phyloP scores from a whole-genome alignment of 2,888 invertebrate genomes.

The Amiota mariae region DNA sequence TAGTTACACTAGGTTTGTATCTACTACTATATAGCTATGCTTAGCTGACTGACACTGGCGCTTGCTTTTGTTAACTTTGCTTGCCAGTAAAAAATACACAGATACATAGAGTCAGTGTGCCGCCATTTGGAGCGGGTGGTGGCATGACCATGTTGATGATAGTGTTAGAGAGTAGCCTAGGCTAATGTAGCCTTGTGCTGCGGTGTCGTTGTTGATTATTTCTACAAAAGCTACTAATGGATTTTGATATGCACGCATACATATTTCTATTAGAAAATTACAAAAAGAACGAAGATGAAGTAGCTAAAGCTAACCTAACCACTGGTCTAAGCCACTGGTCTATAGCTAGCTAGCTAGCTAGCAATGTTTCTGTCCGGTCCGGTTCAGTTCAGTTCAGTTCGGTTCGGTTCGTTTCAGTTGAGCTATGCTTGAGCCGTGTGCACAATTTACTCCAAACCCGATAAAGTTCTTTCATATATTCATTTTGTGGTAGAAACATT shows the following conservation, averaged over 20 bases:
- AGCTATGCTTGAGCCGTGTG: slow-evolving; percentile 50
- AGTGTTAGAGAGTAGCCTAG: not conserved
- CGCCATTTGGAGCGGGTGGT: not conserved
- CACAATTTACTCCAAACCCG: slow-evolving; percentile 42
- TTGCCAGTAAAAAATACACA: not conserved
- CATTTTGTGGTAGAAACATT: no score
- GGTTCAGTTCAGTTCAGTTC: slow-evolving; percentile 25
- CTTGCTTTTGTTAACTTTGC: slow-evolving; percentile 49
- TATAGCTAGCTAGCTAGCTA: slow-evolving; percentile 24
- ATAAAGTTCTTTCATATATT: slow-evolving; percentile 60
- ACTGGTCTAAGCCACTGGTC: not conserved
- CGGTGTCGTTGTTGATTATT: slow-evolving; percentile 68
- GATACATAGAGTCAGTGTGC: no score
- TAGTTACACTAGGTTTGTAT: slow-evolving; percentile 18
- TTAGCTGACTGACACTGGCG: slow-evolving; percentile 34
- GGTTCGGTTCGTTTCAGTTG: slow-evolving; percentile 24
- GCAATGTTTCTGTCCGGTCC: slow-evolving; percentile 32
- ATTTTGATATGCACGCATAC: slow-evolving; percentile 66
- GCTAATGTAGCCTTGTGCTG: slow-evolving; percentile 34
- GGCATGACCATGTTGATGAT: not conserved
- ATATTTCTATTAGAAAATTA: slow-evolving; percentile 59
- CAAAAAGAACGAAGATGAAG: slow-evolving; percentile 46
- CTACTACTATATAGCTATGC: not conserved
- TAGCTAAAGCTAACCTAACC: slow-evolving; percentile 13
- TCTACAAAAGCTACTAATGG: slow-evolving; percentile 68